Conservation (phyloP, 2,113 vertebrate genomes). For the pig (Sus scrofa) region T2T-Sscrofa CM000820.6:67479501-67480000, state of each 20-base stretch:
- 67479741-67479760: background rate
- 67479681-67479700: background rate
- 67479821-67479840: background rate
- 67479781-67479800: background rate
- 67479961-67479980: background rate
- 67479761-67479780: background rate
- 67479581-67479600: background rate
- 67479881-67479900: background rate
- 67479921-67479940: background rate
- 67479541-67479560: background rate
- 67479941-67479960: background rate
- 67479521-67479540: background rate
- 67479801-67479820: conserved; percentile 2
- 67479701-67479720: background rate
- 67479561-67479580: background rate
- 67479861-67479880: background rate
- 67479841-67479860: background rate
- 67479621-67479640: background rate
- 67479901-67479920: background rate
- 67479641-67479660: background rate
- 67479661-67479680: background rate
- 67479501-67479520: background rate
- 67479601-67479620: background rate
- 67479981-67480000: background rate
- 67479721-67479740: background rate